A percentile compares a stretch with the other conserved stretches of the same genome.
Conservation (phyloP, 2,888 invertebrate species). For the Philonicus albiceps region DNA sequence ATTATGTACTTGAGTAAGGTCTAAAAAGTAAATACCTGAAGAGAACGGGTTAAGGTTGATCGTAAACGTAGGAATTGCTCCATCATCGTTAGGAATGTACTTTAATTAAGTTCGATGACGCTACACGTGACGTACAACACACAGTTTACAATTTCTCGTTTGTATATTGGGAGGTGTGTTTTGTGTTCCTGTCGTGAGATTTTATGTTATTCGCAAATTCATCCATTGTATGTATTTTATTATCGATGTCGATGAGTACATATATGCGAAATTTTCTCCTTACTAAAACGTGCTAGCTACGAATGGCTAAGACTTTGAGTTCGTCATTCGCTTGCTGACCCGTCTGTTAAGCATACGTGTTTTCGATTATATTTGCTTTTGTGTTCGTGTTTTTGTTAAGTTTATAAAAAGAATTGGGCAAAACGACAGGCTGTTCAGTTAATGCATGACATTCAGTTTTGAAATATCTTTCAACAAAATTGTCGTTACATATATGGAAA, state of each 20-base stretch:
- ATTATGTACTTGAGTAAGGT: background rate
- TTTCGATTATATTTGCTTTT: background rate
- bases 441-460: slow-evolving; percentile 41
- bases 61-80: background rate
- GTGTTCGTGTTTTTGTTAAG: slow-evolving; percentile 17
- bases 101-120: background rate
- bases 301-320: background rate
- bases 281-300: background rate
- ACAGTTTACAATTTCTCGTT: background rate
- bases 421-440: slow-evolving; percentile 40
- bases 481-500: background rate
- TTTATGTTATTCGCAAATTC: background rate
- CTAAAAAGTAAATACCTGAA: background rate
- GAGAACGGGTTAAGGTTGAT: background rate
- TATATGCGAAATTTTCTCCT: background rate
- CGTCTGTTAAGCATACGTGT: background rate
- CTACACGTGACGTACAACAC: background rate
- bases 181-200: background rate
- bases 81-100: background rate
- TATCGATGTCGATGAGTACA: background rate
- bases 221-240: background rate
- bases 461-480: background rate
- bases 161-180: slow-evolving; percentile 26
- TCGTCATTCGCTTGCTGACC: background rate
- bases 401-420: slow-evolving; percentile 46